These are phyloP conservation scores for Gallinago paraguaiae DNA, from an alignment of 2,113 vertebrate species.

Conservation along the genomic window DNA sequence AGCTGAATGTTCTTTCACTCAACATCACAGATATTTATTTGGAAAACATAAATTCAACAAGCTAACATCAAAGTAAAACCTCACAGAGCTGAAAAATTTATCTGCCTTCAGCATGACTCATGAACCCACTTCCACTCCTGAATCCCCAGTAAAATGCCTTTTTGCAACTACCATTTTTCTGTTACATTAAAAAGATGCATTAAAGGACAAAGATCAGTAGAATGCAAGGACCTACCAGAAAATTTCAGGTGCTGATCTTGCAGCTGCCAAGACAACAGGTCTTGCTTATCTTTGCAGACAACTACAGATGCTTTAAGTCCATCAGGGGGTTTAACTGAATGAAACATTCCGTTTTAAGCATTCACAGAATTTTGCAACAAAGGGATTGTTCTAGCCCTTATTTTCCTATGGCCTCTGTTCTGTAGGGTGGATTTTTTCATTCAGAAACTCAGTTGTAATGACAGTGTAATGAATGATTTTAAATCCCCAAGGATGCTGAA, in stretches of 20 bases:
- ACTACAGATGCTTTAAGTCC: not conserved
- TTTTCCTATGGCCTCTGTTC: not conserved
- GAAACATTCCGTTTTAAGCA: not conserved
- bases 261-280: not conserved
- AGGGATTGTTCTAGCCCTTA: not conserved
- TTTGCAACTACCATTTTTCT: not conserved
- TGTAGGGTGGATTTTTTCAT: not conserved
- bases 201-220: not conserved
- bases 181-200: not conserved
- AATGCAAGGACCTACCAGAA: not conserved
- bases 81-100: not conserved
- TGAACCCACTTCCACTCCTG: not conserved
- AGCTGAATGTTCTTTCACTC: not conserved
- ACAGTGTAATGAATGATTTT: not conserved
- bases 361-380: not conserved
- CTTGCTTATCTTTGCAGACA: not conserved
- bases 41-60: conserved; percentile 20
- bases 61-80: conserved; percentile 9
- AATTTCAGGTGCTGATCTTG: not conserved
- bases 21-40: not conserved
- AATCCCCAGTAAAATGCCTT: not conserved
- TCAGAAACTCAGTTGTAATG: not conserved
- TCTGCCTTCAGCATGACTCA: not conserved
- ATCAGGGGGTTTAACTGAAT: not conserved
- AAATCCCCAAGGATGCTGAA: not conserved